These are phyloP conservation scores for Pampusana beccarii DNA, from an alignment of 2,113 vertebrate species.

Conservation along the genomic window DNA sequence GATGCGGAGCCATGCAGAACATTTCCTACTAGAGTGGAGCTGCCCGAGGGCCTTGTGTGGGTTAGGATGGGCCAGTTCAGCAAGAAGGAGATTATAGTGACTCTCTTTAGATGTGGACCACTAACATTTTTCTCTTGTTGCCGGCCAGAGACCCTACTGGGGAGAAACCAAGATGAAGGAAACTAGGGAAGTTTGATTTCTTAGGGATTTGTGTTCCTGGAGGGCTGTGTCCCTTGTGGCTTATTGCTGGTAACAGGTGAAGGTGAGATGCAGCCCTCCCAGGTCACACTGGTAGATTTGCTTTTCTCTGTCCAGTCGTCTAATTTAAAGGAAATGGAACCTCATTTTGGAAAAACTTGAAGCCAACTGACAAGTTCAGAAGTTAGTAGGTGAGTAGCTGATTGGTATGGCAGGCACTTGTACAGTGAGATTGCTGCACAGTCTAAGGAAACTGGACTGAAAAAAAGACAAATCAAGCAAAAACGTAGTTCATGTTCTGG, in stretches of 20 bases:
- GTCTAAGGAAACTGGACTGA: not conserved
- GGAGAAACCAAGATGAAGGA: not conserved
- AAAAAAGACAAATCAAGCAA: not conserved
- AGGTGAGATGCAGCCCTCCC: not conserved
- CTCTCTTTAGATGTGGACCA: not conserved
- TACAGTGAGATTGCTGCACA: fast-evolving
- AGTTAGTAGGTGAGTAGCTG: not conserved
- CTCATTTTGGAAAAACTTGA: not conserved
- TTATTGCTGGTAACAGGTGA: not conserved
- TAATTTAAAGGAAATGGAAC: not conserved
- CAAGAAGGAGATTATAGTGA: not conserved
- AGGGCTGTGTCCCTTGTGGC: not conserved
- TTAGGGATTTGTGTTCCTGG: not conserved
- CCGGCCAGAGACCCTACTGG: not conserved
- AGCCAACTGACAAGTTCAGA: not conserved
- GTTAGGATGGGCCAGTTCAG: not conserved
- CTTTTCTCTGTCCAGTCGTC: not conserved
- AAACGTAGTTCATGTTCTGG: not conserved
- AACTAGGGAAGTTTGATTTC: not conserved
- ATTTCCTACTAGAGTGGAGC: not conserved
- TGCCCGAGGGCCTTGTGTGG: not conserved
- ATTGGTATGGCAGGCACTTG: no score
- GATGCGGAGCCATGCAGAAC: not conserved
- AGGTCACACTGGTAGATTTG: not conserved
- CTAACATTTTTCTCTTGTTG: not conserved